Base-by-base conservation (phyloP, 2,113 vertebrate species). In the Asarcornis scutulata region DNA sequence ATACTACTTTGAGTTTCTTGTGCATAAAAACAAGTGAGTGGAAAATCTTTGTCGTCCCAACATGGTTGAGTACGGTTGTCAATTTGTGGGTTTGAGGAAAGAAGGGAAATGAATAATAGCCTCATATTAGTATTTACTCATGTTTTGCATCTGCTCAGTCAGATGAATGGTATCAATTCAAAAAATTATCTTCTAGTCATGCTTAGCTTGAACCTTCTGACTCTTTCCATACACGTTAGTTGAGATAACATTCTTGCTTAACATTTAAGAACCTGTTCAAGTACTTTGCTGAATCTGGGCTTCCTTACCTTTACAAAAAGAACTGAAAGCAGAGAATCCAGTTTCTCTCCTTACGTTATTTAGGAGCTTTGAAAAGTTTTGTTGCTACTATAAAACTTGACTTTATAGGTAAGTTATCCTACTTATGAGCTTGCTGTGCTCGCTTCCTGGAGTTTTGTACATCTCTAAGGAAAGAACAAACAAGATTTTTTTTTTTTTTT, bases 1-100 rank as follows among this genome's bases (percentile, higher is more conserved):
- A 82, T 8, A 88, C 85, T 59, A n/a, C 75, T 92, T 89, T 87
- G 68, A 74, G 77, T 90, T 86, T 91, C 75, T 80, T 77, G n/a
- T 34, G 88, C 55, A 26, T 79, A 67, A 66, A 95, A 93, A 62
- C n/a, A 63, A 89, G 25, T 20, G 48, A 89, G 48, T 48, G 55
- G 55, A 86, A 91, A 88, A 69, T 78, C 50, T 69, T 76, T 66
- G 13, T 52, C 91, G 88, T 59, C 34, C 27, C 68, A 23, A 2
- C 1, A 3, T 50, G 8, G 9, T 38, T 3, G 8, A 6, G 46
- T 66, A 36, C 7, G 22, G 44, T 50, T 74, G 58, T 84, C 68
- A 27, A 63, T 82, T 86, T 92, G 55, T 84, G 38, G 34, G 22
- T 89, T 79, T 60, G 62, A 44, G n/a, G 59, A 73, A 86, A 78